Evolutionary conservation across 2,113 vertebrate species (phyloP).

Genomic region (Columba livia): DNA sequence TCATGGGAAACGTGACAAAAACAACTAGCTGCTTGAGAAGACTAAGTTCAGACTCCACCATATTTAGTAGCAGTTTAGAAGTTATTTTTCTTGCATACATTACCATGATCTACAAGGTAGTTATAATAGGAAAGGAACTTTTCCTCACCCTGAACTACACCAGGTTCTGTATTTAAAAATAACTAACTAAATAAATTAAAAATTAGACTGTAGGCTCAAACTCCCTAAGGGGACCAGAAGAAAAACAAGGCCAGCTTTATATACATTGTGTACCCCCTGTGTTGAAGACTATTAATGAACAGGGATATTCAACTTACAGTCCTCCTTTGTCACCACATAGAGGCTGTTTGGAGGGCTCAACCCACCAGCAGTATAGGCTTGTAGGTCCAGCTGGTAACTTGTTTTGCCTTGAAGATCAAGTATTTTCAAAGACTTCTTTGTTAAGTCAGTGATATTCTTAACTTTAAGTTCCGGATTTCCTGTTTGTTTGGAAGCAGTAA

Average conservation of each 20-base stretch:
- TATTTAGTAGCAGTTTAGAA: neutral
- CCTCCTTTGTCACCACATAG: slow-evolving; percentile 80
- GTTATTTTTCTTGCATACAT: neutral
- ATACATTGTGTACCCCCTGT: neutral
- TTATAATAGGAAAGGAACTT: neutral
- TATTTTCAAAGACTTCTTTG: slow-evolving; percentile 75
- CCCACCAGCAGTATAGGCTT: slow-evolving; percentile 76
- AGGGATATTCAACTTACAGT: slow-evolving; percentile 69
- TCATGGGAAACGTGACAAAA: slow-evolving; percentile 26
- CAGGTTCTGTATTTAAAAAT: neutral
- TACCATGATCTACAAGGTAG: neutral
- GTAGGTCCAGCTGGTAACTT: slow-evolving; percentile 76
- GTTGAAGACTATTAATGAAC: neutral
- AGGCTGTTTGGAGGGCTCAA: slow-evolving; percentile 73
- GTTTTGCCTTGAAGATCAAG: slow-evolving; percentile 80
- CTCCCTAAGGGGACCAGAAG: neutral
- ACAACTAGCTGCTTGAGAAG: neutral
- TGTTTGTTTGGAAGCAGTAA: slow-evolving; percentile 40
- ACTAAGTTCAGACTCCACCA: neutral
- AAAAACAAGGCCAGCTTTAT: neutral
- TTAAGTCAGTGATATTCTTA: slow-evolving; percentile 78
- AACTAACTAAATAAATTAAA: neutral
- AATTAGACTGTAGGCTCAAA: neutral
- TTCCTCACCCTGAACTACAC: neutral
- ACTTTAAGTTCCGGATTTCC: slow-evolving; percentile 71